Conservation (phyloP, 2,888 invertebrate genomes). For the Elmis aenea region DNA sequence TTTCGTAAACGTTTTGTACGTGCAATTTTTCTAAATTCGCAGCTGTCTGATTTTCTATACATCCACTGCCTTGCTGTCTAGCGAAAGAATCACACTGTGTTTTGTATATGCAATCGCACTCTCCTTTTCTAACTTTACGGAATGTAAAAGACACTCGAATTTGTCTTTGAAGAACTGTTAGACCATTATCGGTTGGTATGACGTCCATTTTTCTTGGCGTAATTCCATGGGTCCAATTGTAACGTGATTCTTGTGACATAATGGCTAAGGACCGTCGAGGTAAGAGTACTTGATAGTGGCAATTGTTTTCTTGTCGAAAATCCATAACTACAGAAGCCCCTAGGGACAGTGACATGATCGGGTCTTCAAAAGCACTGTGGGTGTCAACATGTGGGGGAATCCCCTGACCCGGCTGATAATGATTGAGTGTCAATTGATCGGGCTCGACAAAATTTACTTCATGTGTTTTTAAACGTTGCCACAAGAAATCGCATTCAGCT, state of each 20-base stretch:
- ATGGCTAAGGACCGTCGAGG: constrained; percentile 70
- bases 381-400: constrained; percentile 96
- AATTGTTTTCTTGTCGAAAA: constrained; percentile 62
- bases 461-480: constrained; percentile 51
- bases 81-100: constrained; percentile 62
- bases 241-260: constrained; percentile 68
- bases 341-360: constrained; percentile 81
- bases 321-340: constrained; percentile 84
- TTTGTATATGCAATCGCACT: constrained; percentile 61
- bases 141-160: constrained; percentile 83
- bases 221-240: constrained; percentile 86
- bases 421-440: constrained; percentile 82
- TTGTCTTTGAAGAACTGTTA: constrained; percentile 53
- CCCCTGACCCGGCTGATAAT: constrained; percentile 81
- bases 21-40: constrained; percentile 65
- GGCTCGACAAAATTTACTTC: constrained; percentile 50
- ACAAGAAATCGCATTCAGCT: constrained; percentile 59
- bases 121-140: constrained; percentile 55
- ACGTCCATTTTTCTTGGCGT: constrained; percentile 77
- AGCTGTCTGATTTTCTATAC: constrained; percentile 51
- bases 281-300: constrained; percentile 59
- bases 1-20: constrained; percentile 87
- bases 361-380: constrained; percentile 88
- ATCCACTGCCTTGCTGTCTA: constrained; percentile 25
- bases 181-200: constrained; percentile 52